Evolutionary conservation across 2,888 invertebrate genomes (phyloP).

Genomic region (Melieria omissa): DNA sequence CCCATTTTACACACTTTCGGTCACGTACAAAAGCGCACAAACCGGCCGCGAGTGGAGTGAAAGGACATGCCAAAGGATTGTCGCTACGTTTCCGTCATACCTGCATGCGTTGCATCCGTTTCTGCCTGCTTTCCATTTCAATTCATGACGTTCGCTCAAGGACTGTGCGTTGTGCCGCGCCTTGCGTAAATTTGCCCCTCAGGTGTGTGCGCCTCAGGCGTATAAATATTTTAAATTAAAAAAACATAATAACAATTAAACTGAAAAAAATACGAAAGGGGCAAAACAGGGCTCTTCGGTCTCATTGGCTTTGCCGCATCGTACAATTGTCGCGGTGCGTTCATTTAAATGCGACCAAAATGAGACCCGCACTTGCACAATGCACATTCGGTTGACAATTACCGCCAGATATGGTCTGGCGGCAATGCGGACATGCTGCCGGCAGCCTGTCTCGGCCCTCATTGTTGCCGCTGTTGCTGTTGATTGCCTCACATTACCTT

Average conservation of each 20-base stretch:
- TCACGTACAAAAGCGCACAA: too few species aligned
- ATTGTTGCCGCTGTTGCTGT: neutral
- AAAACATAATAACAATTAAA: constrained; percentile 32
- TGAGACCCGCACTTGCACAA: constrained; percentile 15
- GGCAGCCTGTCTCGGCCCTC: neutral
- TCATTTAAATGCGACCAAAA: constrained; percentile 25
- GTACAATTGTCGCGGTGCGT: neutral
- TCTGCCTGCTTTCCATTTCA: too few species aligned
- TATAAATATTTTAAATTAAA: constrained; percentile 35
- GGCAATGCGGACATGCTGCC: neutral
- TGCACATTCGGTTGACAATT: constrained; percentile 1
- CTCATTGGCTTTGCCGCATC: neutral
- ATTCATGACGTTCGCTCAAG: too few species aligned
- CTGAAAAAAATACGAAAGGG: constrained; percentile 1
- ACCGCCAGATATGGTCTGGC: too few species aligned
- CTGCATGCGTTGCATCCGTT: too few species aligned
- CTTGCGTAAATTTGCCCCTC: neutral
- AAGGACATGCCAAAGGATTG: too few species aligned
- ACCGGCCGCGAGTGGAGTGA: too few species aligned
- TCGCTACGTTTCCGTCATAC: too few species aligned
- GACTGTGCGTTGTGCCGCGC: neutral
- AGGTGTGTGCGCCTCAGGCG: constrained; percentile 7
- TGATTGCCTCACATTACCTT: neutral
- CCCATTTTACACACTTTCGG: too few species aligned
- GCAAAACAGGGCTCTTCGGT: neutral